Conservation (phyloP, 2,113 vertebrate species). For the Panthera uncia region DNA sequence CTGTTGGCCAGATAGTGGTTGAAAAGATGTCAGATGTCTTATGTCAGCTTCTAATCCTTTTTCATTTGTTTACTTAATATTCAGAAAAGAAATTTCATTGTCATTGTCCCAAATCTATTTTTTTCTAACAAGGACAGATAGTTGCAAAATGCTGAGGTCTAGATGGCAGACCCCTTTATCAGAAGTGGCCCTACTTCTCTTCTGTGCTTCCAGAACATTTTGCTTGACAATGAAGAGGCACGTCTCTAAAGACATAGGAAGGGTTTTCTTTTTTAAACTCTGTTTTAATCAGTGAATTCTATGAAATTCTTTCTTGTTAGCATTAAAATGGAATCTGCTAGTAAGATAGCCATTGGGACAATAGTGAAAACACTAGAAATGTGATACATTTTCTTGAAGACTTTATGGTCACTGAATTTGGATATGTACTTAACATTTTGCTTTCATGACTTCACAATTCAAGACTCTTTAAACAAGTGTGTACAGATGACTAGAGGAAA, state of each 20-base stretch:
- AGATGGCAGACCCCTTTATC: rapidly evolving
- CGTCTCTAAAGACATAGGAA: background rate
- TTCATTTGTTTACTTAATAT: constrained; percentile 40
- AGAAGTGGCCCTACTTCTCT: background rate
- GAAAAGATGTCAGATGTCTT: background rate
- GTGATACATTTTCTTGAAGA: background rate
- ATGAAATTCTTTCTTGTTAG: background rate
- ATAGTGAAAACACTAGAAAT: background rate
- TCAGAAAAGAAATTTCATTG: background rate
- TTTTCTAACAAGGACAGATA: background rate
- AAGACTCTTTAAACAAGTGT: background rate
- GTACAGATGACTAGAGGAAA: background rate
- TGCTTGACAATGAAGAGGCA: background rate
- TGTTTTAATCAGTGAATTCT: background rate
- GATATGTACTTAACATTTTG: background rate
- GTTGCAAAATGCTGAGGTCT: background rate
- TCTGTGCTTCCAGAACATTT: background rate
- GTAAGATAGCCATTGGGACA: background rate
- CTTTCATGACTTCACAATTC: constrained; percentile 6
- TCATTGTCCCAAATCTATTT: constrained; percentile 12
- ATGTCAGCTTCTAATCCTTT: background rate
- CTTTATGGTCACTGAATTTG: background rate
- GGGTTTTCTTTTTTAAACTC: background rate
- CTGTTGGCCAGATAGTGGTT: background rate
- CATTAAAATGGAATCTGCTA: constrained; percentile 12